Percentiles rank a stretch among this genome's conserved stretches.
Conservation (phyloP, 2,888 invertebrate genomes). For the Cheilosia vernalis region DNA sequence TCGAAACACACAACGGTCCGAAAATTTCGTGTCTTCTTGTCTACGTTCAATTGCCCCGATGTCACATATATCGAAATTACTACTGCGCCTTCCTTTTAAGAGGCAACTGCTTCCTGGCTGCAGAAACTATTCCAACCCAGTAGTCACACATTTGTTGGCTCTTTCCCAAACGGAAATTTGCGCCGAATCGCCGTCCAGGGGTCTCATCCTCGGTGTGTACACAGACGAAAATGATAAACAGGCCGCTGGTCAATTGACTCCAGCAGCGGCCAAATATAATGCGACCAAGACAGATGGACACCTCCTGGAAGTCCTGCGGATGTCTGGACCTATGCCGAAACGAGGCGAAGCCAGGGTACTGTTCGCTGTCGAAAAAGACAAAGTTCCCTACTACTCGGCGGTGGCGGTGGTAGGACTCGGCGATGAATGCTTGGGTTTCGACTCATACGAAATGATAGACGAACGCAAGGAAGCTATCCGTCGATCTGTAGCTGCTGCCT, state of each 20-base stretch:
- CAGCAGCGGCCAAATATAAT: constrained; percentile 86
- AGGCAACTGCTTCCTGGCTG: too few relatives aligned
- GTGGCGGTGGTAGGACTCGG: constrained; percentile 91
- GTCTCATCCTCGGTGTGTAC: constrained; percentile 87
- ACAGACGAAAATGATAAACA: constrained; percentile 85
- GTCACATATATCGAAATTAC: too few relatives aligned
- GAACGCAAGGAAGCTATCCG: constrained; percentile 90
- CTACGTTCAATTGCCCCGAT: too few relatives aligned
- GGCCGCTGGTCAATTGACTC: constrained; percentile 86
- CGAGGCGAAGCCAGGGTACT: constrained; percentile 86
- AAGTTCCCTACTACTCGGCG: constrained; percentile 84
- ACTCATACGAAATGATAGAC: constrained; percentile 88
- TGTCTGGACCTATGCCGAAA: constrained; percentile 84
- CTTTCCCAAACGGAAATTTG: constrained; percentile 80
- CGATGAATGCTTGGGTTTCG: constrained; percentile 87
- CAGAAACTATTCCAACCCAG: constrained; percentile 75
- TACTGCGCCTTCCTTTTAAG: too few relatives aligned
- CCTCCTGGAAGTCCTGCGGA: constrained; percentile 85
- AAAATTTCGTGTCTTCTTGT: too few relatives aligned
- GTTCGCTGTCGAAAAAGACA: constrained; percentile 86
- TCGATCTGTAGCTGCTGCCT: constrained; percentile 87
- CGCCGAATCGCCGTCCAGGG: constrained; percentile 82
- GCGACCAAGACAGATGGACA: constrained; percentile 84
- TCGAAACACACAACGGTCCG: too few relatives aligned
- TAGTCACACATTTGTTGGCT: constrained; percentile 78